phyloP scores from a whole-genome alignment of 2,113 vertebrate species.

The Oophaga pumilio region DNA sequence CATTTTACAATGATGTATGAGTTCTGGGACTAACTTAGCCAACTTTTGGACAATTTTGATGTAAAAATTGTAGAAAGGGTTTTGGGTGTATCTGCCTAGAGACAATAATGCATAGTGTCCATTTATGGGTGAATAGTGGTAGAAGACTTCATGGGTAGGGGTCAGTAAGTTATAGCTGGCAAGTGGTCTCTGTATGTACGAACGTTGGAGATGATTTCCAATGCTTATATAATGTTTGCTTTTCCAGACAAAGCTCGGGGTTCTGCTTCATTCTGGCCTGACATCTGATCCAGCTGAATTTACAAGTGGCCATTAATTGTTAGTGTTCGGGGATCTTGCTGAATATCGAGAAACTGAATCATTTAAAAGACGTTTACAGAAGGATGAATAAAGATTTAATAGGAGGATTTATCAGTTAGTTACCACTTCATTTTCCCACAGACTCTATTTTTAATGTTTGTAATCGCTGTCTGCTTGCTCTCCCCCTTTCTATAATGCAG shows the following conservation, averaged over 20 bases:
- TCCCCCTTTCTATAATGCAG: not conserved
- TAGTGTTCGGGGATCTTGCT: constrained; percentile 64
- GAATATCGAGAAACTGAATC: constrained; percentile 58
- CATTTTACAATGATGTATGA: too few relatives aligned
- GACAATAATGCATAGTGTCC: not conserved
- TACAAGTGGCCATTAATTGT: constrained; percentile 61
- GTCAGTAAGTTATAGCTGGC: constrained; percentile 59
- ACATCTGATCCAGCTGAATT: constrained; percentile 66
- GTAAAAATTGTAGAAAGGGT: not conserved
- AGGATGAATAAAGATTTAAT: constrained; percentile 51
- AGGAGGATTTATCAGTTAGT: constrained; percentile 46
- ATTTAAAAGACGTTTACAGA: constrained; percentile 64
- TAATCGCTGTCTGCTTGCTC: constrained; percentile 13
- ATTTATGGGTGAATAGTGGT: not conserved
- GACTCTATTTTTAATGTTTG: constrained; percentile 4
- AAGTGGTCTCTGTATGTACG: constrained; percentile 47
- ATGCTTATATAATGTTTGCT: constrained; percentile 64
- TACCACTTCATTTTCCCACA: constrained; percentile 58
- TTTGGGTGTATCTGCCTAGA: not conserved
- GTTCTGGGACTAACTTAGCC: too few relatives aligned
- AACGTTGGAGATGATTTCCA: constrained; percentile 65
- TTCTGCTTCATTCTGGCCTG: constrained; percentile 64
- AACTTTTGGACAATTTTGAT: not conserved
- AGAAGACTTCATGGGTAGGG: constrained; percentile 57
- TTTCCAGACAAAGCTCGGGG: constrained; percentile 60